Conservation (phyloP, 2,888 invertebrate species). For the Pandemis cinnamomeana region DNA sequence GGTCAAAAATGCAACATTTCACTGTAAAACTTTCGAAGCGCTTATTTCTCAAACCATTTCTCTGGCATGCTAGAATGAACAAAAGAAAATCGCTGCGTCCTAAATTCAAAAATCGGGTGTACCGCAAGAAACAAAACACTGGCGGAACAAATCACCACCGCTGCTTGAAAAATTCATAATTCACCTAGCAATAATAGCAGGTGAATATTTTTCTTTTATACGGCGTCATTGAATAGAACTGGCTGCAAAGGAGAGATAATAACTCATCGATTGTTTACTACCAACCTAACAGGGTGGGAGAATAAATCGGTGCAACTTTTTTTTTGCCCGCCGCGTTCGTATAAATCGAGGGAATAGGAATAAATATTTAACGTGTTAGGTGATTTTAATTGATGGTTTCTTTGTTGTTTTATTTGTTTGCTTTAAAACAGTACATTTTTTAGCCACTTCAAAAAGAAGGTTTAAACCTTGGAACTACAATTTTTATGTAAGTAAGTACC, state of each 20-base stretch:
- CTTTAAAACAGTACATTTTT: neutral
- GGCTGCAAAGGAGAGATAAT: conserved; percentile 77
- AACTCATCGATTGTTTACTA: conserved; percentile 81
- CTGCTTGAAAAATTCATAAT: conserved; percentile 74
- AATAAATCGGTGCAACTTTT: conserved; percentile 46
- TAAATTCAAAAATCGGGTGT: conserved; percentile 33
- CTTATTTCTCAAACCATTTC: conserved; percentile 16
- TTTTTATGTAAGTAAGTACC: too few species aligned
- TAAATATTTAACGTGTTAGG: conserved; percentile 6
- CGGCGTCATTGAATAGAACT: conserved; percentile 59
- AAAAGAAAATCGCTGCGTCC: conserved; percentile 32
- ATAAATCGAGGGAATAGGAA: conserved; percentile 25
- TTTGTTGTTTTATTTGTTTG: conserved; percentile 1
- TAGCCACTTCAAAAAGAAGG: too few species aligned
- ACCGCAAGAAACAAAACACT: conserved; percentile 33
- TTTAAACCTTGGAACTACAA: too few species aligned
- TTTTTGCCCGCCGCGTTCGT: conserved; percentile 16
- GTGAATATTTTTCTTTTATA: conserved; percentile 74
- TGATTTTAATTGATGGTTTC: neutral
- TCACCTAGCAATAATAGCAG: conserved; percentile 71
- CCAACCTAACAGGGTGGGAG: conserved; percentile 56
- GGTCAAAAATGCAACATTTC: neutral
- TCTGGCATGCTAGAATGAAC: conserved; percentile 24
- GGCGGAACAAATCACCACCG: conserved; percentile 37
- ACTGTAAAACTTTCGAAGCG: neutral